Evolutionary conservation across 2,113 vertebrate species (phyloP), one percentile per base, ranked within the genome.

Genomic region (Siniperca knerii): DNA sequence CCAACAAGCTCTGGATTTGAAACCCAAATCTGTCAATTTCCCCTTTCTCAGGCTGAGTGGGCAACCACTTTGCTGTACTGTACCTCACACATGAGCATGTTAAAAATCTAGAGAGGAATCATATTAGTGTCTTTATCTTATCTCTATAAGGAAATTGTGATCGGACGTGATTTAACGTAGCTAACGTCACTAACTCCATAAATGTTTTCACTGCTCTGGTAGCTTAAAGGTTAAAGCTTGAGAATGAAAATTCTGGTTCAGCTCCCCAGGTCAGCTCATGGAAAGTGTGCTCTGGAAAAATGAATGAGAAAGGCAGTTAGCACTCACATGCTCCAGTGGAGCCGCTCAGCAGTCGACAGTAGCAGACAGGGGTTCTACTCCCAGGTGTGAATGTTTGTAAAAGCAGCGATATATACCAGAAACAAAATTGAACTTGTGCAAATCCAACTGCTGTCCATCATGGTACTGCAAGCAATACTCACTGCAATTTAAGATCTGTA

Each of bases 1-100:
- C 75, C 64, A 85, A 75, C 79, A 67, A 75, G 90, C 75, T 85
- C 75, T 4, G 15, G 69, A 87, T 82, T 90, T 78, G 18, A 89
- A 94, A 91, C 90, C 90, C 50, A 83, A 83, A 90, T 93, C 87
- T 93, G 92, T 92, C 92, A 89, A 55, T 89, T 89, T 81, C 23
- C 65, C 20, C 62, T 42, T 72, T 75, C 65, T 65, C 50, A 2
- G 7, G 23, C 50, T 81, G 67, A 77, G 58, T 81, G 82, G 72
- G 68, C 60, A 66, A 80, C 50, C 67, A 67, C 60, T 68, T 67
- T 44, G 35, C 82, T 76, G 66, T 67, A 71, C 77, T 76, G 58
- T 67, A 71, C n/a, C 71, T 77, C 57, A 69, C 60, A 67, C 42
- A 4, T 15, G 20, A 20, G 57, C 29, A 9, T 64, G 70, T 35